These are phyloP conservation scores for Tetramorium parvispinum DNA, from an alignment of 1,140 invertebrate genomes.

Conservation along the genomic window DNA sequence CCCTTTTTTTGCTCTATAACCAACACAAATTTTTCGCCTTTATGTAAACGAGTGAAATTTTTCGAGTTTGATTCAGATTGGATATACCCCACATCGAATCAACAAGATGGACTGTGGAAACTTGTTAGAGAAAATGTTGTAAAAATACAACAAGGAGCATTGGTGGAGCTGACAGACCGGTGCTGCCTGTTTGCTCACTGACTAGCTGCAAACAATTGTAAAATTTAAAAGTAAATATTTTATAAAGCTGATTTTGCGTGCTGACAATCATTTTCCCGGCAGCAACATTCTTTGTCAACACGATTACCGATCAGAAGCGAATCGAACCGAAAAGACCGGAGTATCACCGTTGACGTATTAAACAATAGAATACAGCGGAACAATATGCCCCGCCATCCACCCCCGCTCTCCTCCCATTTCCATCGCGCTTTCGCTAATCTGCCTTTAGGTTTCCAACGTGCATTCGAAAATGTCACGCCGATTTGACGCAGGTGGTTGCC, in stretches of 20 bases:
- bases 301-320: slow-evolving; percentile 40
- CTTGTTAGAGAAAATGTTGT: slow-evolving; percentile 17
- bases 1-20: not conserved
- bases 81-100: not conserved
- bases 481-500: slow-evolving; percentile 57
- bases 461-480: slow-evolving; percentile 74
- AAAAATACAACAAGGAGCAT: slow-evolving; percentile 25
- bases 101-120: slow-evolving; percentile 14
- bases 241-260: not conserved
- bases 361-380: slow-evolving; percentile 74
- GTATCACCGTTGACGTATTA: slow-evolving; percentile 58
- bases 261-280: slow-evolving; percentile 6
- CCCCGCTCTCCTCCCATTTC: not conserved
- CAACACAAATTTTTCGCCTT: not conserved
- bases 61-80: not conserved
- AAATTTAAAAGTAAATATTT: slow-evolving; percentile 56
- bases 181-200: not conserved
- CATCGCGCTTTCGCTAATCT: slow-evolving; percentile 65
- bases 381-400: slow-evolving; percentile 68
- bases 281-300: slow-evolving; percentile 38
- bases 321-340: slow-evolving; percentile 31
- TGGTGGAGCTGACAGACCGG: not conserved
- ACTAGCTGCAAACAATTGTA: slow-evolving; percentile 1
- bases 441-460: slow-evolving; percentile 68
- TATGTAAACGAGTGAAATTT: not conserved